Base-by-base conservation (phyloP, 2,888 invertebrate genomes). In the Drosophila ustulata region DNA sequence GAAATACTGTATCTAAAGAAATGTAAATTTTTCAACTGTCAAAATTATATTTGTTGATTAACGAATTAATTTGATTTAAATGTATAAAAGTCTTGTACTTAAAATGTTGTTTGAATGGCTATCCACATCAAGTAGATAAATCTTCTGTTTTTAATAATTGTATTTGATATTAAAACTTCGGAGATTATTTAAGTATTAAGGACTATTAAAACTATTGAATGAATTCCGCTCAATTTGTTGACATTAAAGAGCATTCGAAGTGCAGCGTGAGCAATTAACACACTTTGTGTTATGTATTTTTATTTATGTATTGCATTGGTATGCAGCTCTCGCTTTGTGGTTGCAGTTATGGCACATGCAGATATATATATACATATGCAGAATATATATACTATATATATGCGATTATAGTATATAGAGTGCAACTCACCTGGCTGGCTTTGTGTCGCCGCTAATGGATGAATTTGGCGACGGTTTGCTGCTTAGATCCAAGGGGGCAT, bases 401-500 rank as follows among this genome's bases (percentile, higher is more conserved):
- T 26, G 13, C 7, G 25, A 47, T 50, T 45, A 32, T 7, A 18
- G 45, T 59, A 28, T 34, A 57, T 4, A 8, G 30, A n/a, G 11
- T 63, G 25, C 39, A 9, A 37, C 90, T 86, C 59, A 91, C 91
- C 96, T 96, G 93, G 94, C 95, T 95, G 96, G 92, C 92, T 96
- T 94, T 78, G 93, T 92, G 90, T 94, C 94, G 66, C 92, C 91
- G 84, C 91, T 90, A 66, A 90, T 90, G 84, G 91, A 91, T 89
- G 91, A 92, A 81, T 91, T 92, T 75, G 94, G 94, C 76, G 94
- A 95, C 89, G 94, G 96, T 94, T 94, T 97, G 91, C 96, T 96
- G 93, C 97, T 97, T 90, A 97, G 95, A 94, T 97, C 97, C 89
- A 97, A 94, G 23, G 97, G 97, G 67, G 90, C 90, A 89, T 93